These are phyloP conservation scores for Scyliorhinus canicula DNA, from an alignment of 2,797 vertebrate genomes.

Conservation along the genomic window DNA sequence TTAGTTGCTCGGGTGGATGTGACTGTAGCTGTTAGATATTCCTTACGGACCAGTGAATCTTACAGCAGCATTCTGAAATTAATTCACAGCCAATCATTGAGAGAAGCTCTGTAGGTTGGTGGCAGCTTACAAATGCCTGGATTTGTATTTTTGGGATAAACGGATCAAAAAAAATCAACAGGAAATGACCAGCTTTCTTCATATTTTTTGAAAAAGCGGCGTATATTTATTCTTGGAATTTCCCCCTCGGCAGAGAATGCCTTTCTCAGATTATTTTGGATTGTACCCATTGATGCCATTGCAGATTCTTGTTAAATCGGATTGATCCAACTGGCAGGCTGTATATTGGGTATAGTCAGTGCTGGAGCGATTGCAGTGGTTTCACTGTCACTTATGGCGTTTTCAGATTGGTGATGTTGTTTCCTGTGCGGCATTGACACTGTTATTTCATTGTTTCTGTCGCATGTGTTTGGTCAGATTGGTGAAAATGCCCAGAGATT, in stretches of 20 bases:
- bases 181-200: background rate
- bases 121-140: background rate
- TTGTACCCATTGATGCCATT: background rate
- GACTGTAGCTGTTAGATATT: background rate
- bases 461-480: background rate
- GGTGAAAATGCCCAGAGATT: background rate
- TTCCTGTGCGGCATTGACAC: background rate
- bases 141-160: background rate
- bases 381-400: background rate
- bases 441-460: background rate
- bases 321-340: background rate
- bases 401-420: background rate
- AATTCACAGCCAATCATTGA: background rate
- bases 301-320: background rate
- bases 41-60: too few species aligned
- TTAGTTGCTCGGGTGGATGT: background rate
- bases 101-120: background rate
- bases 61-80: background rate
- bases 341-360: background rate
- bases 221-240: background rate
- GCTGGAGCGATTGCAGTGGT: background rate
- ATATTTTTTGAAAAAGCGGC: background rate
- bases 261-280: background rate
- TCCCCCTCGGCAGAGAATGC: background rate
- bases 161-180: background rate